These are phyloP conservation scores for Lacanobia oleracea DNA, from an alignment of 2,888 invertebrate genomes.

Conservation along the genomic window DNA sequence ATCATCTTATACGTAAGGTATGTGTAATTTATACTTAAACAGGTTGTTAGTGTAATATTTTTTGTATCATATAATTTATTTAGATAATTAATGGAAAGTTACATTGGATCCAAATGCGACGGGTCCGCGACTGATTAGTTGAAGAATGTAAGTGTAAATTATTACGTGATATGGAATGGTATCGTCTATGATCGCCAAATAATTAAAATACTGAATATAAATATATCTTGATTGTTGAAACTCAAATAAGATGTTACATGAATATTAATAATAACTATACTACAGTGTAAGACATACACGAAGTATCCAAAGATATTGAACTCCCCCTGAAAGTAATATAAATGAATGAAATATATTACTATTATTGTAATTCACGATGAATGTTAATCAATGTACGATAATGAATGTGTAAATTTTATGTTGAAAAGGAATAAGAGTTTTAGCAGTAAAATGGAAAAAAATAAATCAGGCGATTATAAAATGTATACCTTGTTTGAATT, in stretches of 20 bases:
- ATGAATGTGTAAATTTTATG: slow-evolving; percentile 87
- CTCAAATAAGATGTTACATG: slow-evolving; percentile 82
- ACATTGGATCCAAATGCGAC: slow-evolving; percentile 85
- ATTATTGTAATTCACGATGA: slow-evolving; percentile 79
- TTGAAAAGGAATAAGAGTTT: slow-evolving; percentile 80
- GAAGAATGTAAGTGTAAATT: slow-evolving; percentile 88
- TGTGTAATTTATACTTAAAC: slow-evolving; percentile 82
- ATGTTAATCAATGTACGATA: slow-evolving; percentile 87
- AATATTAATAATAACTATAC: slow-evolving; percentile 68
- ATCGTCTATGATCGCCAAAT: slow-evolving; percentile 90
- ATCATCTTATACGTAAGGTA: slow-evolving; percentile 81
- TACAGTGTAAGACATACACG: slow-evolving; percentile 66
- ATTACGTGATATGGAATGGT: slow-evolving; percentile 87
- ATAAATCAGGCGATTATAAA: slow-evolving; percentile 88
- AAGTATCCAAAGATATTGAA: slow-evolving; percentile 80
- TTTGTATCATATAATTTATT: slow-evolving; percentile 91
- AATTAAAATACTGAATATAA: slow-evolving; percentile 83
- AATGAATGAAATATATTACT: slow-evolving; percentile 64
- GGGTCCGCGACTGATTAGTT: slow-evolving; percentile 90
- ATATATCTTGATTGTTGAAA: slow-evolving; percentile 85
- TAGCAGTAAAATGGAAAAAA: slow-evolving; percentile 83
- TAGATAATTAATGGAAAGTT: slow-evolving; percentile 87
- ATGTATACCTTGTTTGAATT: slow-evolving; percentile 78
- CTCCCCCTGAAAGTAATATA: slow-evolving; percentile 74
- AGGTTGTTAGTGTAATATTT: slow-evolving; percentile 87